Evolutionary conservation across 64 coral and sea anemone species (phyloP), one percentile per base, ranked within the genome.

Genomic region (Montipora foliosa): DNA sequence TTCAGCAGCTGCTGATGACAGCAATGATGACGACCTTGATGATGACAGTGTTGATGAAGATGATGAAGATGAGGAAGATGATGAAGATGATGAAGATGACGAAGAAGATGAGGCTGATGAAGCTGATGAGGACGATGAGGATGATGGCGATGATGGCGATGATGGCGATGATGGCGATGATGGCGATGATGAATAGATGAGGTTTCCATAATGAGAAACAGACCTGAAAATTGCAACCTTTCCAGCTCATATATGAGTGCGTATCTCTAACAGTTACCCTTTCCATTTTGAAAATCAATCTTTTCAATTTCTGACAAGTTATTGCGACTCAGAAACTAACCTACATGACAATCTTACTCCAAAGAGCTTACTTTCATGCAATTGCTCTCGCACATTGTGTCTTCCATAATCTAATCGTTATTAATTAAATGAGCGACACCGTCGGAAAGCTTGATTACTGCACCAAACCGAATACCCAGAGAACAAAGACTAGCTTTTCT

Each of bases 51-150:
- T 50, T 71, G 82, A 86, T 6, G 64, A 50, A 4, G 17, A 86
- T 21, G 82, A 86, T 7, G 82, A 71, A 4, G 82, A 86, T 21
- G 82, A 86, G 1, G 82, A 86, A 5, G 82, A 86, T 49, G 82
- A 86, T 49, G 82, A 71, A 1, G 82, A 86, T 70, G 82, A 86
- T 21, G 82, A 71, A 7, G 82, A 86, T 49, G 82, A 86, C 3
- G 64, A 71, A 3, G 82, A 86, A 17, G 82, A 86, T 71, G 82
- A 20, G 4, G 82, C 69, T 66, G 82, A 85, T 66, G 82, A 86
- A 7, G 64, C 70, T 71, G 82, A 86, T 51, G 29, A 19, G 3
- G 60, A 68, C 2, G 81, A 84, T 69, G 3, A 6, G 6, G 57
- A 62, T 7, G 81, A 68, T 47, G 46, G 82, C 50, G 82, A 86